These are phyloP conservation scores for Porites rus DNA, from an alignment of 92 coral and sea anemone genomes.

Conservation along the genomic window DNA sequence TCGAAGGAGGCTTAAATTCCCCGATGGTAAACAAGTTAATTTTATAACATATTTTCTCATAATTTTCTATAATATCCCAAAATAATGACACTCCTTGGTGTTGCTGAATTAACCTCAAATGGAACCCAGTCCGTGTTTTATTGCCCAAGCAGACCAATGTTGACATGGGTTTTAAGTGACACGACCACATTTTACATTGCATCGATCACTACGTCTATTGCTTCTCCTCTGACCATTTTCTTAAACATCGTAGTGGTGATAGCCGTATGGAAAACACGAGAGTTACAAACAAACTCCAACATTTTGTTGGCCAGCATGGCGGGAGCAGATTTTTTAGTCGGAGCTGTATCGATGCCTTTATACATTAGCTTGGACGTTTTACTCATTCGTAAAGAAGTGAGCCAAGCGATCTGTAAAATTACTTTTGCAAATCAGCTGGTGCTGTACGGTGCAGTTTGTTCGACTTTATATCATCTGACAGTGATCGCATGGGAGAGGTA, in stretches of 20 bases:
- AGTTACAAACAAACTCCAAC: neutral
- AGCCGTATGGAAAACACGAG: neutral
- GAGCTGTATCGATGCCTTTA: neutral
- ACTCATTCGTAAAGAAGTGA: neutral
- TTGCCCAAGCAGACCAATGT: neutral
- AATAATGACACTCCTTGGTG: neutral
- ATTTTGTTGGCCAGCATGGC: conserved; percentile 14
- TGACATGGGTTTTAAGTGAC: neutral
- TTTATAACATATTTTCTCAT: neutral
- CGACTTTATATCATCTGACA: neutral
- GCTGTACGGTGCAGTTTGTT: too few species aligned
- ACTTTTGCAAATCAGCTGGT: neutral
- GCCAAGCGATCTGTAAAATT: neutral
- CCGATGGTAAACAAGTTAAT: too few species aligned
- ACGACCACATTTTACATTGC: neutral
- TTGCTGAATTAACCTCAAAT: neutral
- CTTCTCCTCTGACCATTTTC: neutral
- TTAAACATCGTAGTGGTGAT: neutral
- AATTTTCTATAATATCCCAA: neutral
- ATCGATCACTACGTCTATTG: neutral
- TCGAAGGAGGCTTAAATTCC: too few species aligned
- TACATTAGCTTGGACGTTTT: neutral
- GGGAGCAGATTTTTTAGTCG: neutral
- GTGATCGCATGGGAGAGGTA: conserved; percentile 22
- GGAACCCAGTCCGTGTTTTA: neutral